Percentiles rank a stretch among this genome's conserved stretches.
phyloP scores from a whole-genome alignment of 2,888 invertebrate species.

The Onchidella celtica region DNA sequence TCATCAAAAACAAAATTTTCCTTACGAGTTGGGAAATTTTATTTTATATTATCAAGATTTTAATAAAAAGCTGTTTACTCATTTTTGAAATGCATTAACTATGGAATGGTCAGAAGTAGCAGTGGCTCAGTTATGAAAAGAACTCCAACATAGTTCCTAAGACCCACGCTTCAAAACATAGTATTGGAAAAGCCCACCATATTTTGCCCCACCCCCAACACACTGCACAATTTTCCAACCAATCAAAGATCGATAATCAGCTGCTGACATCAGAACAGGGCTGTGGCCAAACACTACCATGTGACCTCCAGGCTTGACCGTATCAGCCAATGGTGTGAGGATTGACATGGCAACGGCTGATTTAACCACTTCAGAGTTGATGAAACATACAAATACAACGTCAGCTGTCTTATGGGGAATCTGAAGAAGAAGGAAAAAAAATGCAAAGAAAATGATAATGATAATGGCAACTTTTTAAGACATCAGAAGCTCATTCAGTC shows the following conservation, averaged over 20 bases:
- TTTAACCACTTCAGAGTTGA: slow-evolving; percentile 64
- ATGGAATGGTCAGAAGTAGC: too few relatives aligned
- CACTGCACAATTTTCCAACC: slow-evolving; percentile 55
- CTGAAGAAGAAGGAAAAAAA: not conserved
- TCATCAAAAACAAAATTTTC: too few relatives aligned
- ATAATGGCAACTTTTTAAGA: not conserved
- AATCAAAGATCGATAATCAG: slow-evolving; percentile 50
- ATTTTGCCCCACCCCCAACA: slow-evolving; percentile 60
- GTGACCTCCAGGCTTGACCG: slow-evolving; percentile 60
- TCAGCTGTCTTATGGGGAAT: not conserved
- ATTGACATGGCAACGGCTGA: slow-evolving; percentile 56
- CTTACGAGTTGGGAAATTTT: too few relatives aligned
- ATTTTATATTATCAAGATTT: too few relatives aligned
- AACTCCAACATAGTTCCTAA: too few relatives aligned
- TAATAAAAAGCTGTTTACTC: too few relatives aligned
- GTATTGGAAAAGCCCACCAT: slow-evolving; percentile 63
- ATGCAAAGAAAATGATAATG: not conserved
- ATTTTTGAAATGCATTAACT: too few relatives aligned
- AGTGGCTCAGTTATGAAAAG: too few relatives aligned
- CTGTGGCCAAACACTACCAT: slow-evolving; percentile 65
- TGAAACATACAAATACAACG: slow-evolving; percentile 59
- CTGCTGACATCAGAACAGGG: slow-evolving; percentile 61
- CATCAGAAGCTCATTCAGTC: not conserved
- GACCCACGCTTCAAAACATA: slow-evolving; percentile 57
- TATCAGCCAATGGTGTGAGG: slow-evolving; percentile 56